Base-by-base conservation (phyloP, 2,113 vertebrate genomes). In the Cygnus atratus region DNA sequence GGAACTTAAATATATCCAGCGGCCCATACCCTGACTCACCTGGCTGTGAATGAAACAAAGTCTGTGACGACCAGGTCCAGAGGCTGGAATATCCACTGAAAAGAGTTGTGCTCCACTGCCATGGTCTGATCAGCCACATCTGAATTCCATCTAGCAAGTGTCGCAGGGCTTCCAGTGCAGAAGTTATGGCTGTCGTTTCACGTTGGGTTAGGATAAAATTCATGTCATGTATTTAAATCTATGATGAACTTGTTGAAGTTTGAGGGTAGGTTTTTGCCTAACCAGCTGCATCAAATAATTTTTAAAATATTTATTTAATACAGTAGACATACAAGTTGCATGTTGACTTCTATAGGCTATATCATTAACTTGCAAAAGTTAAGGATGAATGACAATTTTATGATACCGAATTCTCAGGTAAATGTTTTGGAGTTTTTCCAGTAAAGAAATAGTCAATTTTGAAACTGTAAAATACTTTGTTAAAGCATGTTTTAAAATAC, bases 391-490 rank as follows among this genome's bases (percentile, higher is more conserved):
- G 90, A 92, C 90, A 92, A 86, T 95, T 95, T 97, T 96, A 94
- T 90, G 86, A 91, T 91, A 94, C 63, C 85, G 72, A 96, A 97
- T 97, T 98, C 98, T 98, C 98, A 98, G 98, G 98, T 98, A 97
- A 98, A 98, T 87, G 63, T 96, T 97, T 95, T 94, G 66, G 84
- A 93, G 80, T 83, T 95, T 80, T 97, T 96, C 84, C 84, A 81
- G 76, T 96, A 92, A 96, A 88, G 76, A 96, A 97, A 91, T 94
- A 96, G 84, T 97, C 62, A 0, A 87, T 98, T 98, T 98, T 98
- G 93, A 96, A 97, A 97, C 93, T 98, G 97, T 98, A 98, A 97
- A 97, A 93, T 97, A 97, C 97, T 97, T 98, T 97, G 94, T 97
- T 97, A 97, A 97, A 94, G 97, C 97, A 98, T 98, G 98, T 97